phyloP scores from a whole-genome alignment of 2,888 invertebrate genomes.

The Phengaris arion region DNA sequence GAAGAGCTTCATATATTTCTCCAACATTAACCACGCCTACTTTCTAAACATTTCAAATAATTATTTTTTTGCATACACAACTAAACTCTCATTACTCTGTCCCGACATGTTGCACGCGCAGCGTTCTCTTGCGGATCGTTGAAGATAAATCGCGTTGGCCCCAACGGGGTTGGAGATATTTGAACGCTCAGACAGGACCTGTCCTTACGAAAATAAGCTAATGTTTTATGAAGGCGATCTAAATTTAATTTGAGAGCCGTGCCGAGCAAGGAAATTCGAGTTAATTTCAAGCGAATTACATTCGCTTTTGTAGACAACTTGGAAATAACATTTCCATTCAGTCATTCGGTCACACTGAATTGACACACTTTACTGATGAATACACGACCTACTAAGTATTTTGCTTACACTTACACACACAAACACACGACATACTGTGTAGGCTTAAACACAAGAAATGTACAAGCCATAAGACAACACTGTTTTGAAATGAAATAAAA shows the following conservation, averaged over 20 bases:
- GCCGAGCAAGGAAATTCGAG: slow-evolving; percentile 15
- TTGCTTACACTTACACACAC: neutral
- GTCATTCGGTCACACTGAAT: slow-evolving; percentile 8
- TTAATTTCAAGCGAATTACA: slow-evolving; percentile 18
- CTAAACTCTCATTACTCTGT: too few species aligned
- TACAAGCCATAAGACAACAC: too few species aligned
- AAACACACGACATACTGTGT: neutral
- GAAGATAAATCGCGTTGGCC: too few species aligned
- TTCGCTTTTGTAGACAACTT: slow-evolving; percentile 12
- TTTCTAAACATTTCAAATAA: neutral
- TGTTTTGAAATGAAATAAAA: too few species aligned
- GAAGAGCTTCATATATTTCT: neutral
- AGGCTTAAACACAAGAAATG: neutral
- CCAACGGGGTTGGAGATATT: too few species aligned
- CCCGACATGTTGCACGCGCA: too few species aligned
- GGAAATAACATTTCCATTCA: slow-evolving; percentile 20
- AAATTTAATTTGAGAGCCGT: slow-evolving; percentile 18
- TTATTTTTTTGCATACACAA: neutral
- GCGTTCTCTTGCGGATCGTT: too few species aligned
- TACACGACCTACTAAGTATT: slow-evolving; percentile 9
- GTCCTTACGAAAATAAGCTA: neutral
- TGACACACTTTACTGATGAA: slow-evolving; percentile 12
- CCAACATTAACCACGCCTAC: neutral
- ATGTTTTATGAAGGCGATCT: neutral
- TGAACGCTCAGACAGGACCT: neutral